Percentiles rank a stretch among this genome's conserved stretches.
Evolutionary conservation across 2,113 vertebrate species (phyloP).

Genomic region (Engraulis encrasicolus): DNA sequence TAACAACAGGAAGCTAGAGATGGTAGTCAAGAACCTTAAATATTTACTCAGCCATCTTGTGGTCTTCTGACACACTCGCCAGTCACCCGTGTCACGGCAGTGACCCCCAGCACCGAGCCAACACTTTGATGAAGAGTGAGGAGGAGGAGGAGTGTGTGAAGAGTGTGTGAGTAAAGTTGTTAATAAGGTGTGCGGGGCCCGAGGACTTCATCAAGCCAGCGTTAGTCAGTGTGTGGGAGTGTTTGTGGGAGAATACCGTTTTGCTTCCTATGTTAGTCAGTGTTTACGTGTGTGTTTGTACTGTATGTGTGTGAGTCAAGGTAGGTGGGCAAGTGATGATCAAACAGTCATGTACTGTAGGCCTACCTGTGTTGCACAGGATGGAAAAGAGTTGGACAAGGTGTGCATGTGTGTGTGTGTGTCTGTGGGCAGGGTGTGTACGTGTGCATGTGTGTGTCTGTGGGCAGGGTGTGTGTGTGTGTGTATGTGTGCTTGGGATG

Average conservation of each 20-base stretch:
- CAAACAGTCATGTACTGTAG: too few species aligned
- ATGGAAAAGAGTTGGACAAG: constrained; percentile 47
- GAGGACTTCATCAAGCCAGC: not conserved
- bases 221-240: constrained; percentile 7
- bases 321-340: too few species aligned
- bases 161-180: not conserved
- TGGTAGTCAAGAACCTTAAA: not conserved
- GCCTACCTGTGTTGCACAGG: constrained; percentile 45
- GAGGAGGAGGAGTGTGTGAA: not conserved
- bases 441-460: too few species aligned
- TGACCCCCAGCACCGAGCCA: not conserved
- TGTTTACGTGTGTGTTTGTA: not conserved
- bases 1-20: not conserved
- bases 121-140: not conserved
- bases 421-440: too few species aligned
- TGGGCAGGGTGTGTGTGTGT: not conserved
- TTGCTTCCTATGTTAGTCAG: not conserved
- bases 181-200: not conserved
- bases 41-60: not conserved
- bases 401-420: constrained; percentile 34
- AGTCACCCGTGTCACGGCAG: not conserved
- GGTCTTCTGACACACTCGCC: not conserved
- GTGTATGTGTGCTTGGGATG: not conserved
- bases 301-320: not conserved
- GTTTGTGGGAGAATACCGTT: not conserved